Conservation (phyloP, 2,888 invertebrate species). For the Catocala sponsa region DNA sequence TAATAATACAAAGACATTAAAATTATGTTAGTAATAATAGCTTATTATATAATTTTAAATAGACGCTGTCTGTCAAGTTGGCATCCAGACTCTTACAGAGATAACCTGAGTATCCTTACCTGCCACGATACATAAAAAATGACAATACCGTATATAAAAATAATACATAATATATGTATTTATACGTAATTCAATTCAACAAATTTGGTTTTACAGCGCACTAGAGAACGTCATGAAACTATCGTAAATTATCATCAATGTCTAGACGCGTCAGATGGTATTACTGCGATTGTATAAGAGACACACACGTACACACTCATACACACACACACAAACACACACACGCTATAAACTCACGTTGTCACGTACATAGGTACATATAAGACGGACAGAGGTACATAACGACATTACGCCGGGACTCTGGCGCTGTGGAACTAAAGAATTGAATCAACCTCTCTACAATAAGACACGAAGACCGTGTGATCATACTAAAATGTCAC, state of each 20-base stretch:
- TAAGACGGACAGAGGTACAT: conserved; percentile 2
- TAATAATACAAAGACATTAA: too few relatives aligned
- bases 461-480: background rate
- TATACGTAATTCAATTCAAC: background rate
- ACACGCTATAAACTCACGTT: too few relatives aligned
- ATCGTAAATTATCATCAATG: conserved; percentile 18
- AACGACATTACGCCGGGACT: conserved; percentile 12
- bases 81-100: too few relatives aligned
- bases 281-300: conserved; percentile 16
- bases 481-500: background rate
- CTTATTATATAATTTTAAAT: too few relatives aligned
- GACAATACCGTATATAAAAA: too few relatives aligned
- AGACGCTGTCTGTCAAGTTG: too few relatives aligned
- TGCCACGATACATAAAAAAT: too few relatives aligned
- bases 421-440: conserved; percentile 1
- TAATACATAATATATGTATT: too few relatives aligned
- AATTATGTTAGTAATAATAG: too few relatives aligned
- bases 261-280: conserved; percentile 10
- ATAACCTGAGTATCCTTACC: too few relatives aligned
- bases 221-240: background rate
- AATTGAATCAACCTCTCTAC: conserved; percentile 4
- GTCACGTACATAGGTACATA: background rate
- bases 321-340: too few relatives aligned
- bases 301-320: too few relatives aligned
- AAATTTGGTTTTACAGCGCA: background rate